Percentiles rank a stretch among this genome's conserved stretches.
phyloP scores from a whole-genome alignment of 2,888 invertebrate genomes.

The Noctua janthina region DNA sequence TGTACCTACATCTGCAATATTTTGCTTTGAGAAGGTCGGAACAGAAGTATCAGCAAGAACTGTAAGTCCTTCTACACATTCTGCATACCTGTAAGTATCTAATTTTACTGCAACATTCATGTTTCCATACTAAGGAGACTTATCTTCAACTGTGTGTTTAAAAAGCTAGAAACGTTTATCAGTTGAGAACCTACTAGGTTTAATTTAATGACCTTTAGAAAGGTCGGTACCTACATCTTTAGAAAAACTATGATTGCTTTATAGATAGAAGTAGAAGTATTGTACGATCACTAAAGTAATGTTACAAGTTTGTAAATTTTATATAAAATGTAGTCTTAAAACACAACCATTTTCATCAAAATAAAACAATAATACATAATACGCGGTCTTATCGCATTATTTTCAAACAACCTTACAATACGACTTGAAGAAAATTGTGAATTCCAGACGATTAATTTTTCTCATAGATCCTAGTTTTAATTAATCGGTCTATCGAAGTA shows the following conservation, averaged over 20 bases:
- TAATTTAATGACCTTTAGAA: not conserved
- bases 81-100: not conserved
- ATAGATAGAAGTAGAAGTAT: not conserved
- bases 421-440: not conserved
- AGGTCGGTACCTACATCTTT: not conserved
- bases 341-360: constrained; percentile 3
- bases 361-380: too few species aligned
- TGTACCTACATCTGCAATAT: too few species aligned
- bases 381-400: not conserved
- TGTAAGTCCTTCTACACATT: not conserved
- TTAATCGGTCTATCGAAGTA: too few species aligned
- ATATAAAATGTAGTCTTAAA: constrained; percentile 11
- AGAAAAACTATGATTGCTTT: not conserved
- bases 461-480: too few species aligned
- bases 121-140: not conserved
- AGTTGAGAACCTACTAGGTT: not conserved
- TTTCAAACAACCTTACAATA: too few species aligned
- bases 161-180: not conserved
- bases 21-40: not conserved
- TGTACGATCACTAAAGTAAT: not conserved
- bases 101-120: not conserved
- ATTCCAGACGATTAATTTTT: not conserved
- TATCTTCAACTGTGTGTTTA: not conserved
- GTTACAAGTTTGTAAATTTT: not conserved
- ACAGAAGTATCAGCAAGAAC: not conserved